Base-by-base conservation (phyloP, 2,113 vertebrate genomes). In the Naja naja region DNA sequence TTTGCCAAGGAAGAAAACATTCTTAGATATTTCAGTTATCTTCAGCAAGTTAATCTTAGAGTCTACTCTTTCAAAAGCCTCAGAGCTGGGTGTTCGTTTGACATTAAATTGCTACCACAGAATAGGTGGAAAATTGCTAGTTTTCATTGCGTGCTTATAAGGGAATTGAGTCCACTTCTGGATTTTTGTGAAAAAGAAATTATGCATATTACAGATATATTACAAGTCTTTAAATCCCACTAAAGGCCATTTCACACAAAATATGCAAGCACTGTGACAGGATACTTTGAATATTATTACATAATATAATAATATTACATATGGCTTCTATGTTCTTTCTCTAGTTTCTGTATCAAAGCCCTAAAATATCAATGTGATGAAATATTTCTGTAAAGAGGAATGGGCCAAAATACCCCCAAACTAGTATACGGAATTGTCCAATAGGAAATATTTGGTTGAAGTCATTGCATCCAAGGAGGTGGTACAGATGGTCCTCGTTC, bases 1-100 rank as follows among this genome's bases (percentile, higher is more conserved):
- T 89, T 58, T 93, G 69, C 92, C 69, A 49, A 85, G 30, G 43
- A 54, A 7, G 34, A 49, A 89, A 86, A 69, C n/a, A 89, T 8
- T 30, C 30, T 23, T 39, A 90, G 94, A 88, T 91, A 11, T 92
- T 94, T 27, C 93, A 93, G 96, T 96, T 96, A 96, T 94, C 94
- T 95, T 91, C 86, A 94, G 92, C 92, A 92, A 49, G 54, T 94
- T 95, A 93, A 94, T 97, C 94, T 89, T 74, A 89, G 93, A 92
- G 7, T 6, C 91, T 87, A 58, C 58, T 94, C 93, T 93, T 93
- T 93, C 85, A 85, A 88, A 95, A 92, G 93, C 64, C 88, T 45
- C 25, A 64, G 86, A 91, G 25, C 87, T 45, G 56, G 34, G 87
- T 56, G 45, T 23, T 22, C 54, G 2, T n/a, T 87, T 94, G 90